phyloP scores from a whole-genome alignment of 2,888 invertebrate species.

The Thumatha senex region DNA sequence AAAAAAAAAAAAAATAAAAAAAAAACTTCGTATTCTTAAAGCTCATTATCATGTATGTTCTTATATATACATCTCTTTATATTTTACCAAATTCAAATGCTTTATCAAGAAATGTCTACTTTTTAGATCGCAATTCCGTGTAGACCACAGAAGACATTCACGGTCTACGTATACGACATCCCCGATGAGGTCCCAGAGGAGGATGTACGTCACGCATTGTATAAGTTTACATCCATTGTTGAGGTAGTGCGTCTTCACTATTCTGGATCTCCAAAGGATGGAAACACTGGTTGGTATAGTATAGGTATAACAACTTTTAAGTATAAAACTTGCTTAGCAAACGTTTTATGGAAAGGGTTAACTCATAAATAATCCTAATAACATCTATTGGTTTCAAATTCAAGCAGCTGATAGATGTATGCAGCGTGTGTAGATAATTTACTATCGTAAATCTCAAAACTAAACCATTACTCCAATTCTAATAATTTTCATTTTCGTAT shows the following conservation, averaged over 20 bases:
- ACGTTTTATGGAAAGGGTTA: not conserved
- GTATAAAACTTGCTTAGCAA: conserved; percentile 9
- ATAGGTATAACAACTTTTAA: conserved; percentile 24
- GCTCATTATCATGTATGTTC: too few species aligned
- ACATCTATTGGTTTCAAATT: too few species aligned
- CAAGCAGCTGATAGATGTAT: too few species aligned
- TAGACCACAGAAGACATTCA: conserved; percentile 94
- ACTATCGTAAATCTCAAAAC: too few species aligned
- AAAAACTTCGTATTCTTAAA: not conserved
- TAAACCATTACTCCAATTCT: too few species aligned
- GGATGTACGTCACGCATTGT: conserved; percentile 91
- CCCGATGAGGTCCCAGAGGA: conserved; percentile 94
- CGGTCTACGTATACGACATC: conserved; percentile 91
- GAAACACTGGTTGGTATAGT: conserved; percentile 57
- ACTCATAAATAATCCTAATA: not conserved
- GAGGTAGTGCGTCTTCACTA: conserved; percentile 89
- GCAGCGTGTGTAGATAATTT: too few species aligned
- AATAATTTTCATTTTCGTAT: too few species aligned
- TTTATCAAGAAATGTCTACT: not conserved
- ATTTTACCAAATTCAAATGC: not conserved
- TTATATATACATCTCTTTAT: not conserved
- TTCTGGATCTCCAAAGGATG: conserved; percentile 69
- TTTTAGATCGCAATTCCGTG: conserved; percentile 90
- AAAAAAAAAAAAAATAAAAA: too few species aligned
- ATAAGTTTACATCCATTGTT: conserved; percentile 90